These are phyloP conservation scores for Anadara kagoshimensis DNA, from an alignment of 1,140 invertebrate genomes.

Conservation along the genomic window DNA sequence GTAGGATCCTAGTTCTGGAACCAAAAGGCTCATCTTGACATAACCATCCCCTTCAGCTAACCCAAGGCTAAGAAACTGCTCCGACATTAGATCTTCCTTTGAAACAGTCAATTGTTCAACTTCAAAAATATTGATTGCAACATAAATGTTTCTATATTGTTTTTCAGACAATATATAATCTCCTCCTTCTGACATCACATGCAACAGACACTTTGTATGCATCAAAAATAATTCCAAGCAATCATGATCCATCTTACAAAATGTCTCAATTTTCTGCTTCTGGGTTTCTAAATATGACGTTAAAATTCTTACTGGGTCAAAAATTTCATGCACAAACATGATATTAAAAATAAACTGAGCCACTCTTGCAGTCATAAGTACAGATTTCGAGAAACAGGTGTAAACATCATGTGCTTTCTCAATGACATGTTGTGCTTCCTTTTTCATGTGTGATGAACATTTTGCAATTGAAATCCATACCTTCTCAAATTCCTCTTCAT, in stretches of 20 bases:
- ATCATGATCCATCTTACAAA: not conserved
- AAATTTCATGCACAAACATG: not conserved
- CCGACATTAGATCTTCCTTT: slow-evolving; percentile 6
- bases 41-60: slow-evolving; percentile 8
- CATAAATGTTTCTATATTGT: not conserved
- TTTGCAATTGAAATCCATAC: not conserved
- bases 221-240: not conserved
- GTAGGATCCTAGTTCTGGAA: slow-evolving; percentile 10
- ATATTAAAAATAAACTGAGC: not conserved
- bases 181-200: slow-evolving; percentile 5
- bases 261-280: not conserved
- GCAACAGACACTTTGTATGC: not conserved
- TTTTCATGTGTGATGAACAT: not conserved
- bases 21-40: slow-evolving; percentile 1
- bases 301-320: not conserved
- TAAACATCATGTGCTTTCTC: not conserved
- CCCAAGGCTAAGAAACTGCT: not conserved
- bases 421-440: not conserved
- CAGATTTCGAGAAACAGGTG: not conserved
- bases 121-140: slow-evolving; percentile 18
- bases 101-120: slow-evolving; percentile 8
- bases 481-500: slow-evolving; percentile 5
- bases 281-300: not conserved
- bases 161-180: slow-evolving; percentile 2
- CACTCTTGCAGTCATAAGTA: not conserved